A percentile compares a stretch with the other conserved stretches of the same genome.
phyloP scores from a whole-genome alignment of 35 echinoderm and acorn worm species.

The Hemicentrotus pulcherrimus region DNA sequence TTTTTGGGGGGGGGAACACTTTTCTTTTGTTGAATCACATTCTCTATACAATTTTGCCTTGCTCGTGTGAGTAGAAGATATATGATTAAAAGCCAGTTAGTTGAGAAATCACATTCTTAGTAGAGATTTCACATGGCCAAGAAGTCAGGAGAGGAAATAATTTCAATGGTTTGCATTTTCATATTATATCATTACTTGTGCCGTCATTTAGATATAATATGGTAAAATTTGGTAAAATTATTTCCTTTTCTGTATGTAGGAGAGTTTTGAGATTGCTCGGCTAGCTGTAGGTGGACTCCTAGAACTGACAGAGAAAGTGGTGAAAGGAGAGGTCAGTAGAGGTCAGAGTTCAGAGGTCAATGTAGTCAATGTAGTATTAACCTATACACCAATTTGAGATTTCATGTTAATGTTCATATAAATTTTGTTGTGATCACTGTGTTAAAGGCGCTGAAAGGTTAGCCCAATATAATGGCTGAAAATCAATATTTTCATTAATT shows the following conservation, averaged over 20 bases:
- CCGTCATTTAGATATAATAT: neutral
- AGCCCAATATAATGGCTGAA: neutral
- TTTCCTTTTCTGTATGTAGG: constrained; percentile 34
- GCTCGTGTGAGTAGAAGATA: no score
- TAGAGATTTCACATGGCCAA: neutral
- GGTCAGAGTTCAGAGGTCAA: neutral
- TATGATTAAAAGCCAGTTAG: neutral
- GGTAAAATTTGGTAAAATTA: neutral
- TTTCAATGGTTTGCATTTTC: neutral
- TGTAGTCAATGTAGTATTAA: no score
- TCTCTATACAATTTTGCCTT: no score
- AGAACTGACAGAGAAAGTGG: constrained; percentile 64
- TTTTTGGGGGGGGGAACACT: no score
- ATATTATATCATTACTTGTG: neutral
- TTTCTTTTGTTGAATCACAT: no score
- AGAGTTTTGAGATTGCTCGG: constrained; percentile 52
- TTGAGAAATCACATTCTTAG: neutral
- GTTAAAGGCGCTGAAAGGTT: neutral
- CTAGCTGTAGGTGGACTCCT: constrained; percentile 38
- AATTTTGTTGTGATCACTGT: neutral
- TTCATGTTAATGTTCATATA: no score
- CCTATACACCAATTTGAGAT: no score
- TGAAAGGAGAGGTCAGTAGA: constrained; percentile 69
- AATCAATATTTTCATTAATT: neutral
- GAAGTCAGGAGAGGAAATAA: neutral